Evolutionary conservation across 2,888 invertebrate species (phyloP).

Genomic region (Paralinhomoeus sp.): DNA sequence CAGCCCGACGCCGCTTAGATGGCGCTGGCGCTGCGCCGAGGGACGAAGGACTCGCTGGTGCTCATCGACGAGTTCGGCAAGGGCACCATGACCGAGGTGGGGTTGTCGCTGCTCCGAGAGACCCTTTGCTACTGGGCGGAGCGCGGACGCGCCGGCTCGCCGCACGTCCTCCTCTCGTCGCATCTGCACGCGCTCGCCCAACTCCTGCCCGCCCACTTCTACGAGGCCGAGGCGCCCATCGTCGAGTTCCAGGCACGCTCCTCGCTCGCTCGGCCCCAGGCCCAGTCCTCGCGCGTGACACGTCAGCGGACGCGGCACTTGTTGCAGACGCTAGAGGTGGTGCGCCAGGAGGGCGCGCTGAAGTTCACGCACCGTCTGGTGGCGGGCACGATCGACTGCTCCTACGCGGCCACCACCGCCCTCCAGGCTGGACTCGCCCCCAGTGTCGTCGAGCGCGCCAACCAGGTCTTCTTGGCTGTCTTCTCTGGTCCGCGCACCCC

Average conservation of each 20-base stretch:
- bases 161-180: constrained; percentile 52
- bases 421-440: constrained; percentile 36
- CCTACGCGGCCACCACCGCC: constrained; percentile 46
- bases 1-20: constrained; percentile 19
- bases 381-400: constrained; percentile 38
- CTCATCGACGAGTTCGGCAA: constrained; percentile 73
- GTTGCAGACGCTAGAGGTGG: constrained; percentile 7
- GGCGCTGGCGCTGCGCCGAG: constrained; percentile 43
- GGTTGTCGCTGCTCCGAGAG: constrained; percentile 46
- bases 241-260: too few relatives aligned
- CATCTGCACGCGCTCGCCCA: constrained; percentile 46
- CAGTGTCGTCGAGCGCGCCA: constrained; percentile 35
- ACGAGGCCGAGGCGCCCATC: not conserved
- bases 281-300: too few relatives aligned
- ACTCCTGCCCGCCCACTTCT: constrained; percentile 30
- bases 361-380: constrained; percentile 35
- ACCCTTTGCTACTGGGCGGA: constrained; percentile 43
- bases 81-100: constrained; percentile 49
- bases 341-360: constrained; percentile 4
- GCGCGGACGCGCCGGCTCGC: constrained; percentile 35
- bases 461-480: too few relatives aligned
- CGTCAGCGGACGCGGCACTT: too few relatives aligned
- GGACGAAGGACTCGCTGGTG: constrained; percentile 44
- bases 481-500: too few relatives aligned
- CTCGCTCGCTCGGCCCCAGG: too few relatives aligned